These are phyloP conservation scores for Chloroclystis v-ata DNA, from an alignment of 2,888 invertebrate genomes.

Conservation along the genomic window DNA sequence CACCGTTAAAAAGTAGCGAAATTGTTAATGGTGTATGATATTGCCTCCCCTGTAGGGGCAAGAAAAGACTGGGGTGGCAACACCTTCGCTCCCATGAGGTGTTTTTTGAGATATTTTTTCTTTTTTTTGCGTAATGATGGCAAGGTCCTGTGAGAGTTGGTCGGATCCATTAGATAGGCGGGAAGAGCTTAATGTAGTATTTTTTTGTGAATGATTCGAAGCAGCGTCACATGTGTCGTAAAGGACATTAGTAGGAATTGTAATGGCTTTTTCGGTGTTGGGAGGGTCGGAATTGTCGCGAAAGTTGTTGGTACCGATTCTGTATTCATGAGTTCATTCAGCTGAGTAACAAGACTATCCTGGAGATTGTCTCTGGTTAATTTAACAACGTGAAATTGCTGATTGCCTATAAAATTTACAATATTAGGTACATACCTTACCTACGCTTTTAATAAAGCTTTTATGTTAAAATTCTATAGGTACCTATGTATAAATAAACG, in stretches of 20 bases:
- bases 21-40: constrained; percentile 80
- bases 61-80: constrained; percentile 72
- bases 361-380: not conserved
- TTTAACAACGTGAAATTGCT: too few relatives aligned
- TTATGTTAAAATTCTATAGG: too few relatives aligned
- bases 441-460: too few relatives aligned
- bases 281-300: constrained; percentile 24
- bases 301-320: constrained; percentile 1
- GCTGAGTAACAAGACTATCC: not conserved
- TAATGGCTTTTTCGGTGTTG: constrained; percentile 47
- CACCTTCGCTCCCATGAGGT: constrained; percentile 75
- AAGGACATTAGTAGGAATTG: constrained; percentile 52
- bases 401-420: too few relatives aligned
- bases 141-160: constrained; percentile 74
- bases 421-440: too few relatives aligned
- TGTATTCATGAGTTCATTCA: constrained; percentile 1
- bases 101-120: constrained; percentile 59
- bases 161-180: constrained; percentile 76
- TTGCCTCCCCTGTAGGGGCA: constrained; percentile 77
- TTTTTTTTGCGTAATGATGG: constrained; percentile 73
- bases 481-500: too few relatives aligned
- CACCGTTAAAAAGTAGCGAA: constrained; percentile 77
- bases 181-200: constrained; percentile 69
- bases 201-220: constrained; percentile 61
- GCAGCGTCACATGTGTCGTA: constrained; percentile 57